These are phyloP conservation scores for Acrocera orbiculus DNA, from an alignment of 2,888 invertebrate species.

Conservation along the genomic window DNA sequence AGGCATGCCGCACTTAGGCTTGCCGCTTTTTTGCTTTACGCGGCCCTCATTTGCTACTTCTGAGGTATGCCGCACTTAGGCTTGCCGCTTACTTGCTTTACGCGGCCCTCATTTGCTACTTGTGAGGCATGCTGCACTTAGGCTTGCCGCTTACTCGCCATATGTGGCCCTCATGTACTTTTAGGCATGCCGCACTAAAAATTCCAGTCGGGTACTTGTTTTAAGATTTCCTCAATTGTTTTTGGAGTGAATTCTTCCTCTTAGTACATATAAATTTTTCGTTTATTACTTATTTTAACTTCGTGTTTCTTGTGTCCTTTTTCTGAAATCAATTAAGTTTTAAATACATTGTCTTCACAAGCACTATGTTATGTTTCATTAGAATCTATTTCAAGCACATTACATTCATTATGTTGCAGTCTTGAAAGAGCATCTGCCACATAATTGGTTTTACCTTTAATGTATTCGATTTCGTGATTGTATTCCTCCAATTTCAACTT, in stretches of 20 bases:
- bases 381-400: not conserved
- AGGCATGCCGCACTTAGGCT: too few species aligned
- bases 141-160: too few species aligned
- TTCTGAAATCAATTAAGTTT: not conserved
- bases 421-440: conserved; percentile 11
- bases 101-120: too few species aligned
- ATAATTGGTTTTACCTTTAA: conserved; percentile 11
- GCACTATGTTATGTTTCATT: conserved; percentile 1
- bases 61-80: too few species aligned
- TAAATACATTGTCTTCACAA: not conserved
- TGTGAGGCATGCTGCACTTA: too few species aligned
- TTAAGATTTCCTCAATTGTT: not conserved
- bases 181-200: too few species aligned
- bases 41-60: too few species aligned
- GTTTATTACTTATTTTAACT: not conserved
- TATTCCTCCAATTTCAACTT: conserved; percentile 19
- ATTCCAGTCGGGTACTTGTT: too few species aligned
- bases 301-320: not conserved
- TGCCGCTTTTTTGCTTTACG: too few species aligned
- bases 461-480: conserved; percentile 12
- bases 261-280: not conserved
- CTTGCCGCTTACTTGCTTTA: too few species aligned
- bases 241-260: not conserved
- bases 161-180: too few species aligned
- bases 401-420: conserved; percentile 1